Conservation (phyloP, 2,888 invertebrate species). For the Drosophila atroscutellata region DNA sequence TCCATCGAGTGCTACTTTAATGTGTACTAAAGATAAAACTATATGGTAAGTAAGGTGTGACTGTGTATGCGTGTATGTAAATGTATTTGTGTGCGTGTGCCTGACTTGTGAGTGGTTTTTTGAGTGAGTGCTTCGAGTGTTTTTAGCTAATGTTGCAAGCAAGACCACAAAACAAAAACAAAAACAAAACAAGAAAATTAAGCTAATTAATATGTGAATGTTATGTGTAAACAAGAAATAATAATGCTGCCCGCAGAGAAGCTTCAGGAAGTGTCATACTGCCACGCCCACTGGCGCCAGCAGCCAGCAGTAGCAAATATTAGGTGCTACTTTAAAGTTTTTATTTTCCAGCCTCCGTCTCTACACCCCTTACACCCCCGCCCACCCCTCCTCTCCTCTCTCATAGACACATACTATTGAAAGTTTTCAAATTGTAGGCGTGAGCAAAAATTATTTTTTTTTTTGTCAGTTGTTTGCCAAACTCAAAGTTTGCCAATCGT, state of each 20-base stretch:
- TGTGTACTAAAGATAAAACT: constrained; percentile 63
- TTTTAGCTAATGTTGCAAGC: constrained; percentile 36
- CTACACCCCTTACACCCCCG: neutral
- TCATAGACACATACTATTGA: constrained; percentile 16
- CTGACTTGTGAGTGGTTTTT: constrained; percentile 5
- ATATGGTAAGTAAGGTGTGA: constrained; percentile 49
- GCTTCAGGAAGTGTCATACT: constrained; percentile 53
- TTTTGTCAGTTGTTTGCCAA: constrained; percentile 55
- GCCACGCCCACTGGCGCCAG: constrained; percentile 63
- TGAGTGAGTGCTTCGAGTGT: constrained; percentile 39
- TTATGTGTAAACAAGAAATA: constrained; percentile 29
- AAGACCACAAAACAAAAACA: constrained; percentile 14
- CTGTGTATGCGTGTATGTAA: constrained; percentile 11
- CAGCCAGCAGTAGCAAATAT: constrained; percentile 41
- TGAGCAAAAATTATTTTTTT: constrained; percentile 11
- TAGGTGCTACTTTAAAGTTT: constrained; percentile 61
- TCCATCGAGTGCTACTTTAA: constrained; percentile 70
- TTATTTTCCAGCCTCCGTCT: constrained; percentile 10
- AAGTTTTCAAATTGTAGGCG: constrained; percentile 28
- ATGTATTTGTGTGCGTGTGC: constrained; percentile 6
- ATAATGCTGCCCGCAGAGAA: constrained; percentile 56
- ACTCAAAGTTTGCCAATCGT: constrained; percentile 69
- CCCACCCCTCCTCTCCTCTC: neutral
- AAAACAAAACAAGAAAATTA: neutral
- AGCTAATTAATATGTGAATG: constrained; percentile 21